A percentile compares a stretch with the other conserved stretches of the same genome.
phyloP scores from a whole-genome alignment of 2,113 vertebrate genomes.

The Camelus dromedarius region DNA sequence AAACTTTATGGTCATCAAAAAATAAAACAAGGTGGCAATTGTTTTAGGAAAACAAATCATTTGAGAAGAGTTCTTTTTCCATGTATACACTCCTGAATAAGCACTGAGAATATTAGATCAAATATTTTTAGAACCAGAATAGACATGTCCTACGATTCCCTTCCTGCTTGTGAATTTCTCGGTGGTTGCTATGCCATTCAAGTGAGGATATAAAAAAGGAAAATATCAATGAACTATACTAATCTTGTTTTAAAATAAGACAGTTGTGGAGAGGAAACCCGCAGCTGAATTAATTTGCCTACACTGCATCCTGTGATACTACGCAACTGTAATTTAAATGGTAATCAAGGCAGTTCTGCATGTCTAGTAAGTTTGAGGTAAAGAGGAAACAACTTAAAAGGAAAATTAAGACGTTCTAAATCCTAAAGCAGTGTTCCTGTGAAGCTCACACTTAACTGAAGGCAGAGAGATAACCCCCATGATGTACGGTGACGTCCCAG shows the following conservation, averaged over 20 bases:
- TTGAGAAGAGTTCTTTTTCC: background rate
- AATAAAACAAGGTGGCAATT: background rate
- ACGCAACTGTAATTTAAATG: background rate
- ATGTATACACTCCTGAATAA: background rate
- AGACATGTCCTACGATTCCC: constrained; percentile 40
- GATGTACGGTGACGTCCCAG: background rate
- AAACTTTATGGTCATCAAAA: background rate
- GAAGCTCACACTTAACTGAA: background rate
- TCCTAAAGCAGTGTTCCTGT: background rate
- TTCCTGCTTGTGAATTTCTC: constrained; percentile 2
- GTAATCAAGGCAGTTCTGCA: background rate
- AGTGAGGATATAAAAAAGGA: background rate
- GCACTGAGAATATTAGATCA: background rate
- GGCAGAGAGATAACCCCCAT: background rate
- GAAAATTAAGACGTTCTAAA: background rate
- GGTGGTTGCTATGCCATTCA: constrained; percentile 31
- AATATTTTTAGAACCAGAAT: constrained; percentile 54
- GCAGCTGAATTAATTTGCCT: background rate
- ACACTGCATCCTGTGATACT: background rate
- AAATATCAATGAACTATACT: constrained; percentile 30
- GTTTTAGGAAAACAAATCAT: background rate
- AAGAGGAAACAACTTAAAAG: constrained; percentile 37
- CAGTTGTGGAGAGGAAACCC: background rate
- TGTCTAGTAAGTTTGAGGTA: background rate
- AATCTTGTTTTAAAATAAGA: constrained; percentile 29